Base-by-base conservation (phyloP, 2,797 vertebrate genomes). In the Lindbergichthys nudifrons region DNA sequence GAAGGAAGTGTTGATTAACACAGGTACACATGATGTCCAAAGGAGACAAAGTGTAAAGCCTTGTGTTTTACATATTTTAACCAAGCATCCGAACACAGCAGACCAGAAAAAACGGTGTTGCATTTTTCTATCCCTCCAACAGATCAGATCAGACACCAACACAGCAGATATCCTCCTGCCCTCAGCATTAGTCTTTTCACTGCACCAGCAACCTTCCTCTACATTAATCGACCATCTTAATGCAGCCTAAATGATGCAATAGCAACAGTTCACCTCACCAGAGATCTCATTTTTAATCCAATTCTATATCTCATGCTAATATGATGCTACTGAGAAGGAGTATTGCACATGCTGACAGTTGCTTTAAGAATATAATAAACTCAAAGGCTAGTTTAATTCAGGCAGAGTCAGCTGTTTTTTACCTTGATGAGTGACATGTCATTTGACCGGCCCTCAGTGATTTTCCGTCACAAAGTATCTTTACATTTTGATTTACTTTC, bases 401-500 rank as follows among this genome's bases (percentile, higher is more conserved):
- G 45, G 18, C 48, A 42, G 59, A 23, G 42, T 21, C 46, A n/a
- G 46, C 42, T 45, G 57, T 65, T 77, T 56, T 65, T 79, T 51
- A 76, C 39, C 45, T 26, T 26, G 26, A 19, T 69, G 77, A 70
- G 42, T 66, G 84, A 79, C 43, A 79, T 70, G 79, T 66, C 39
- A 3, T 58, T 42, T 2, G 58, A 66, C 64, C 7, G n/a, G 48
- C 45, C 62, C 64, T 52, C 46, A 18, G 73, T 78, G 70, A 82
- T 84, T 79, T 64, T 83, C 81, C 80, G 78, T 85, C 80, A 80
- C 60, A 73, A 10, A 60, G 72, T 82, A 53, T 78, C 70, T 62
- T 68, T 74, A 61, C 56, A 54, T 71, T 78, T 80, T 70, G 50
- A 84, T 86, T 77, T 88, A 79, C 74, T 83, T 80, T 81, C 80